Conservation (phyloP, 2,113 vertebrate genomes). For the Danio rerio region DNA sequence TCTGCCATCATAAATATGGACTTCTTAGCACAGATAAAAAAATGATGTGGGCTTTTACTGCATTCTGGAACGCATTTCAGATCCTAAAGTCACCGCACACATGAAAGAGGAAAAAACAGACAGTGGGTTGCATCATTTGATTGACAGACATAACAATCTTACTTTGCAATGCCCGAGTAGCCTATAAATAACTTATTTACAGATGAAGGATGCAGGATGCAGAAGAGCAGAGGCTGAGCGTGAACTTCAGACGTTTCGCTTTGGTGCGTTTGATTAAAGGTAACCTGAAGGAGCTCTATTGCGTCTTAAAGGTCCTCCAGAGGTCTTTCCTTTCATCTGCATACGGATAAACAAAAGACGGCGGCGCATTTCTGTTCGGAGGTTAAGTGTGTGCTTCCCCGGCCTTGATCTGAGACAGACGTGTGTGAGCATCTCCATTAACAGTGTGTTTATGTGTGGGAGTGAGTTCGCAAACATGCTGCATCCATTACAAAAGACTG, state of each 20-base stretch:
- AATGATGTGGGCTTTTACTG: background rate
- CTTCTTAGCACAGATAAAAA: conserved; percentile 7
- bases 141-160: conserved; percentile 39
- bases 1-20: conserved; percentile 13
- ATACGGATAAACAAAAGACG: conserved; percentile 50
- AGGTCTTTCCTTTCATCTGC: conserved; percentile 57
- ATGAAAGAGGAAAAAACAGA: conserved; percentile 51
- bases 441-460: conserved; percentile 21
- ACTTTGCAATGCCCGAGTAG: conserved; percentile 13
- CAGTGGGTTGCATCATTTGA: conserved; percentile 29
- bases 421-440: conserved; percentile 24
- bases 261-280: conserved; percentile 56
- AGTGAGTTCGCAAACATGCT: conserved; percentile 3
- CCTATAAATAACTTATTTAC: conserved; percentile 9
- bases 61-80: conserved; percentile 24
- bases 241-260: conserved; percentile 43
- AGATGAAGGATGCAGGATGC: conserved; percentile 25
- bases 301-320: conserved; percentile 40
- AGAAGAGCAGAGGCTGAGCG: conserved; percentile 22
- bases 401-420: conserved; percentile 44
- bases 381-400: conserved; percentile 45
- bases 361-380: conserved; percentile 13
- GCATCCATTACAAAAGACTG: background rate
- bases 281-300: conserved; percentile 46
- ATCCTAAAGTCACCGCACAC: conserved; percentile 31